Evolutionary conservation across 1,140 invertebrate genomes (phyloP), one percentile per base, ranked within the genome.

Genomic region (Pissodes strobi): DNA sequence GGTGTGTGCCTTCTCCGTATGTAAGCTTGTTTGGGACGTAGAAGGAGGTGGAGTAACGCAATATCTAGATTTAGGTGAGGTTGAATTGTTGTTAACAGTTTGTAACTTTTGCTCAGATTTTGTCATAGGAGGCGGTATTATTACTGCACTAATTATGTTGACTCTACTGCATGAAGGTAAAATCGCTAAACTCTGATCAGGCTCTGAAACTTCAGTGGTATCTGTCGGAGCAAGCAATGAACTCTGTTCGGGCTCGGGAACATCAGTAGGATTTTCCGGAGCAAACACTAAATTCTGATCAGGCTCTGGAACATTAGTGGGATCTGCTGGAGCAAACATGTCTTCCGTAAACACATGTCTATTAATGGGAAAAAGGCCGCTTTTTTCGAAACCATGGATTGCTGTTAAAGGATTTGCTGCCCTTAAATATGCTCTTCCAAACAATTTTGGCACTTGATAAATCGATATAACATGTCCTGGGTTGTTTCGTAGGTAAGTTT

Each of bases 401-500:
- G 39, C 39, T 41, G 39, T 41, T 41, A 41, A 41, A 41, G 39
- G 39, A 41, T 41, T 41, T 41, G n/a, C n/a, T n/a, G n/a, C n/a
- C n/a, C n/a, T n/a, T n/a, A n/a, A n/a, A n/a, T n/a, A n/a, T n/a
- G n/a, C n/a, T n/a, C n/a, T n/a, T n/a, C n/a, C n/a, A n/a, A n/a
- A n/a, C n/a, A n/a, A n/a, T n/a, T n/a, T n/a, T n/a, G n/a, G n/a
- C n/a, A n/a, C n/a, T n/a, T n/a, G n/a, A n/a, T n/a, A n/a, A n/a
- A n/a, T n/a, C n/a, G 15, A 6, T 41, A 41, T 41, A 41, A 41
- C 39, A 41, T 41, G 39, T 41, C 39, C 39, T 41, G 39, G 39
- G 39, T 41, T 41, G 39, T 41, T 41, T n/a, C 38, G 22, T 49
- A 67, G 56, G 46, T 48, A 69, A 17, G 21, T 67, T 64, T 67